phyloP scores from a whole-genome alignment of 2,797 vertebrate genomes.

The Neosilurus hyrtlii region DNA sequence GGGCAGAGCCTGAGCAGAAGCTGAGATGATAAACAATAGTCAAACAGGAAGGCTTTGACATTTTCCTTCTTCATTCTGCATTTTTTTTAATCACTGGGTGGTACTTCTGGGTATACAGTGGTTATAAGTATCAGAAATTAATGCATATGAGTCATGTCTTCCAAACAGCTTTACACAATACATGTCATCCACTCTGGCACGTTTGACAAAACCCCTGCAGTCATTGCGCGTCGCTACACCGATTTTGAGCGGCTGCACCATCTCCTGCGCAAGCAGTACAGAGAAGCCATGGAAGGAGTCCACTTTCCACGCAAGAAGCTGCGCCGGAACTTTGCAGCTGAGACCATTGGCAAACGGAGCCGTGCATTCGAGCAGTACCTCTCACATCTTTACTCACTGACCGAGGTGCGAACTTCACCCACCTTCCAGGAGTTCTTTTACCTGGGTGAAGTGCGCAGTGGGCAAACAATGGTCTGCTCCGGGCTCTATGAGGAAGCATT shows the following conservation, averaged over 20 bases:
- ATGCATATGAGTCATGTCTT: conserved; percentile 8
- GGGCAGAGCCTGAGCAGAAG: not conserved
- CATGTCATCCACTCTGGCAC: conserved; percentile 79
- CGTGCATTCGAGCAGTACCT: conserved; percentile 93
- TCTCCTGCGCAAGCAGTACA: conserved; percentile 76
- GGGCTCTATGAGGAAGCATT: conserved; percentile 84
- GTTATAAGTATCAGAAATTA: not conserved
- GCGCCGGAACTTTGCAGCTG: conserved; percentile 83
- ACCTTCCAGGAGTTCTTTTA: conserved; percentile 88
- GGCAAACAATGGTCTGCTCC: conserved; percentile 81
- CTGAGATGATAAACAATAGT: not conserved
- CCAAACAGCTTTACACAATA: conserved; percentile 87
- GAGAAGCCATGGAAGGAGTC: conserved; percentile 79
- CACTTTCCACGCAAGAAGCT: conserved; percentile 91
- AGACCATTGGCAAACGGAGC: conserved; percentile 92
- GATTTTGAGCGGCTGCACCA: conserved; percentile 87
- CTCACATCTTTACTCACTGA: conserved; percentile 81
- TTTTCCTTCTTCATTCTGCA: not conserved
- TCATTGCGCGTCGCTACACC: conserved; percentile 86
- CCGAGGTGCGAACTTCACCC: conserved; percentile 71
- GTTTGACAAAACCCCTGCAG: conserved; percentile 79
- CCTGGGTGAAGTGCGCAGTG: conserved; percentile 79
- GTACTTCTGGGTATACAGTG: not conserved
- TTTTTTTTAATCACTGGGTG: not conserved
- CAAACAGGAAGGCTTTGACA: conserved; percentile 20